Evolutionary conservation across 2,797 vertebrate genomes (phyloP).

Genomic region (Muscicapa comitata): DNA sequence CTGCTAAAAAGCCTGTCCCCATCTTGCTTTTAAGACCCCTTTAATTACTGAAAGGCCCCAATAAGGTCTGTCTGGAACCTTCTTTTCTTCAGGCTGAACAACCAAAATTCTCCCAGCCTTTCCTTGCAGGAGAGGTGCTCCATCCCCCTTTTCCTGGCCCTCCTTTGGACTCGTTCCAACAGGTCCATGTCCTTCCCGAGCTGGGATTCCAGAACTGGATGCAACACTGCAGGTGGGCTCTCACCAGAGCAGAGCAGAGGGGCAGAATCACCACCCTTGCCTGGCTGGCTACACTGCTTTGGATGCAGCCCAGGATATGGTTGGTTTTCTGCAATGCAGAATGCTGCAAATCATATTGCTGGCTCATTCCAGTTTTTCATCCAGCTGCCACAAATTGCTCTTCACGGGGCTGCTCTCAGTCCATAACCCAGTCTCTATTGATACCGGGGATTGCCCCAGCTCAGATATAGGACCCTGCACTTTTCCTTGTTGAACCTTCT

Average conservation of each 20-base stretch:
- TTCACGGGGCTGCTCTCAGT: background rate
- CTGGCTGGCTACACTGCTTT: background rate
- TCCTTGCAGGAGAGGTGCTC: background rate
- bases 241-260: background rate
- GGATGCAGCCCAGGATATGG: background rate
- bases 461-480: background rate
- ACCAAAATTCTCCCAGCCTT: background rate
- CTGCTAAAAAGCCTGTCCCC: background rate
- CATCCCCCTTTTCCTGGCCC: background rate
- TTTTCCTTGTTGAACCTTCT: background rate
- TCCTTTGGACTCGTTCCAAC: rapidly evolving
- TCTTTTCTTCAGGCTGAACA: background rate
- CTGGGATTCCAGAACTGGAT: background rate
- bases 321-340: background rate
- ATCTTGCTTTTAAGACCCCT: background rate
- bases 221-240: background rate
- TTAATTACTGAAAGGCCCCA: background rate
- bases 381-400: background rate
- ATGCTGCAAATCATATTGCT: background rate
- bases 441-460: rapidly evolving
- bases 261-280: background rate
- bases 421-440: background rate
- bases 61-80: background rate
- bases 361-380: background rate
- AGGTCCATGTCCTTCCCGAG: rapidly evolving